These are phyloP conservation scores for Hylyphantes graminicola DNA, from an alignment of 1,140 invertebrate genomes.

Conservation along the genomic window DNA sequence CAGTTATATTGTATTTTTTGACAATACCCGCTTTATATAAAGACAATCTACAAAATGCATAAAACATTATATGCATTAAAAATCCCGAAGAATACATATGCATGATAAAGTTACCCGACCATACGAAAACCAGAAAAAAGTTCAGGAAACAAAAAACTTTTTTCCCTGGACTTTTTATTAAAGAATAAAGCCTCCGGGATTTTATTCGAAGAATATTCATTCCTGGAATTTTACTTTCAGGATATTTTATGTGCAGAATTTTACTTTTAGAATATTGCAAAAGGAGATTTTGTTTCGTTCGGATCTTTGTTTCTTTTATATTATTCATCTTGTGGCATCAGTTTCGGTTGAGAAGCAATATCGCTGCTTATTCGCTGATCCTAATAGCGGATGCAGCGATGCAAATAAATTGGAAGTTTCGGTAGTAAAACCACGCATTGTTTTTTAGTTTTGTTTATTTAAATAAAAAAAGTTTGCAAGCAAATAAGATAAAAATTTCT, in stretches of 20 bases:
- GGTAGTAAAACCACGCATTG: too few species aligned
- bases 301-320: neutral
- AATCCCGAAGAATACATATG: too few species aligned
- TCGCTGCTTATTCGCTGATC: neutral
- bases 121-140: neutral
- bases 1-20: too few species aligned
- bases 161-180: neutral
- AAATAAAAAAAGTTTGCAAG: too few species aligned
- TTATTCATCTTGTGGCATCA: constrained; percentile 35
- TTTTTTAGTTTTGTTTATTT: too few species aligned
- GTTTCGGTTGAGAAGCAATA: constrained; percentile 14
- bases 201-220: constrained; percentile 7
- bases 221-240: neutral
- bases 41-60: too few species aligned
- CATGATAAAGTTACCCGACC: too few species aligned
- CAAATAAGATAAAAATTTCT: too few species aligned
- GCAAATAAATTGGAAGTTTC: too few species aligned
- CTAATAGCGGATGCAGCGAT: too few species aligned
- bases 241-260: neutral
- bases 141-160: neutral
- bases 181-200: neutral
- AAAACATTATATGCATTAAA: too few species aligned
- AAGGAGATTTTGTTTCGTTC: neutral
- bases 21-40: too few species aligned
- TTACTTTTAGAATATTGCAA: neutral